Conservation (phyloP, 1,140 invertebrate genomes). For the Eufriesea mexicana region DNA sequence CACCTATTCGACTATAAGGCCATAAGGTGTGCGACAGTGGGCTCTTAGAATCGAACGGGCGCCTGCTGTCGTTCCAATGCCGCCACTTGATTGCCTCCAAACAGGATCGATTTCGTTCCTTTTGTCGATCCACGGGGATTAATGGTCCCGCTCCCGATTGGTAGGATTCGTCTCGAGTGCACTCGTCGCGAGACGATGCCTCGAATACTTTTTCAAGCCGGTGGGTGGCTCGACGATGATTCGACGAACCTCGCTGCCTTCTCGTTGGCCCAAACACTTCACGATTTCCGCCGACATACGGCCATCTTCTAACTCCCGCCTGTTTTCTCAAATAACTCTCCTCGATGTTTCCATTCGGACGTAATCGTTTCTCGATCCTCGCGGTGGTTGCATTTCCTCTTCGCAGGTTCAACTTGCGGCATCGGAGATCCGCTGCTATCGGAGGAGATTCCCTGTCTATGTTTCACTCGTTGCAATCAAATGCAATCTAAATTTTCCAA, state of each 20-base stretch:
- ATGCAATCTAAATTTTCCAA: neutral
- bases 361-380: neutral
- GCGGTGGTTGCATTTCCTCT: neutral
- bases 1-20: conserved; percentile 35
- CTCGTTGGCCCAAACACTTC: conserved; percentile 50
- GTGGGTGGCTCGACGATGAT: conserved; percentile 67
- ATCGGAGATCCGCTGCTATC: neutral
- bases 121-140: conserved; percentile 21
- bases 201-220: conserved; percentile 14
- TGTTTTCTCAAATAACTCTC: conserved; percentile 42
- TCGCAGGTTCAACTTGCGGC: too few relatives aligned
- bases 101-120: conserved; percentile 50
- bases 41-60: conserved; percentile 39
- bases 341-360: neutral
- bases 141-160: conserved; percentile 40
- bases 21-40: conserved; percentile 50
- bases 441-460: too few relatives aligned
- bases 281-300: conserved; percentile 53
- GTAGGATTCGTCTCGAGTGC: conserved; percentile 62
- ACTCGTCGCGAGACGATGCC: conserved; percentile 33
- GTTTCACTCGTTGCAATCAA: too few relatives aligned
- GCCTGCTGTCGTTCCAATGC: conserved; percentile 57
- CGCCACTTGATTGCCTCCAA: conserved; percentile 53
- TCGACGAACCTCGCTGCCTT: conserved; percentile 49
- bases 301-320: conserved; percentile 11